Evolutionary conservation across 2,797 vertebrate genomes (phyloP).

Genomic region (Psittacula echo): DNA sequence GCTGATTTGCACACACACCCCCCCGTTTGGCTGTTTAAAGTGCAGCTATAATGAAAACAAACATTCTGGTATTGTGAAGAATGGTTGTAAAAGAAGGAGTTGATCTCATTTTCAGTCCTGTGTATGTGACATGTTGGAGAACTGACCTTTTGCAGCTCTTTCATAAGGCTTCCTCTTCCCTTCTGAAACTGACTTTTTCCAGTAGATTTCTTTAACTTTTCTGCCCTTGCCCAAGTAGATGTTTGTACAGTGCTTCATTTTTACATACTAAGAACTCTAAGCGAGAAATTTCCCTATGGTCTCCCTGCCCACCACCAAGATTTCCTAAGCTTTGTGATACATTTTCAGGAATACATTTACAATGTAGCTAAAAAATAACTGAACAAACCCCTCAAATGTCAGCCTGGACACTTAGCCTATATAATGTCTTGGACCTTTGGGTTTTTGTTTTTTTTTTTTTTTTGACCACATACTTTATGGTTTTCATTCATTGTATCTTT

Average conservation of each 20-base stretch:
- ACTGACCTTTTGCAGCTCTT: neutral
- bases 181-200: neutral
- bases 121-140: neutral
- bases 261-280: neutral
- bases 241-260: neutral
- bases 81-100: neutral
- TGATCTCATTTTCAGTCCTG: neutral
- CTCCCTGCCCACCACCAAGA: neutral
- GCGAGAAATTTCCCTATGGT: neutral
- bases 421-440: neutral
- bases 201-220: neutral
- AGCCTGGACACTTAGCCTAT: neutral
- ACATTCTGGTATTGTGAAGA: neutral
- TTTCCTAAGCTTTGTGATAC: neutral
- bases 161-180: neutral
- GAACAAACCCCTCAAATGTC: neutral
- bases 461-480: neutral
- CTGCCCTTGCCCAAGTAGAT: neutral
- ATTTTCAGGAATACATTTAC: neutral
- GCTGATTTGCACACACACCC: neutral
- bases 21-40: neutral
- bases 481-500: slow-evolving; percentile 55
- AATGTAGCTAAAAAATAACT: neutral
- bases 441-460: neutral
- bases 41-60: neutral